Percentiles rank a stretch among this genome's conserved stretches.
Conservation (phyloP, 2,113 vertebrate genomes). For the Dicrurus megarhynchus region DNA sequence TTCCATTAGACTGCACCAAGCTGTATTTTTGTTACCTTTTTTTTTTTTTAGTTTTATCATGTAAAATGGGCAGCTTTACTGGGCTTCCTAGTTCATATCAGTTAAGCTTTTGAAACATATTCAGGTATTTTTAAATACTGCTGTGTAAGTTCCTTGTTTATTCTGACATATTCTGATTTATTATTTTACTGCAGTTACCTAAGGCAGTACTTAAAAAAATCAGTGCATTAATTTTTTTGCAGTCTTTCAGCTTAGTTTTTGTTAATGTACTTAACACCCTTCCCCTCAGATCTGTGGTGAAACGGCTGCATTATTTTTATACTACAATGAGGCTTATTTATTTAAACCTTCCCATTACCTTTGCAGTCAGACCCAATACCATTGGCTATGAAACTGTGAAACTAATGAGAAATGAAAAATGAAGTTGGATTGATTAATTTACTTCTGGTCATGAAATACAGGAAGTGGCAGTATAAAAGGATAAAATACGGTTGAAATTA, state of each 20-base stretch:
- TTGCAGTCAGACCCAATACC: background rate
- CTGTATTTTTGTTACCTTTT: background rate
- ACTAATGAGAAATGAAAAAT: background rate
- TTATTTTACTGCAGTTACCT: background rate
- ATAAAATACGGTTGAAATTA: background rate
- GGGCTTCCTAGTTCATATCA: conserved; percentile 18
- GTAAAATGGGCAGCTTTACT: background rate
- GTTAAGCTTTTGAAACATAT: conserved; percentile 33
- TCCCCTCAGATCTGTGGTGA: background rate
- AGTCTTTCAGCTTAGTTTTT: background rate
- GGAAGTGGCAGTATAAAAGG: background rate
- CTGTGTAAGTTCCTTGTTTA: conserved; percentile 38
- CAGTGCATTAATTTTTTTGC: background rate
- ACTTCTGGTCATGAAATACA: background rate
- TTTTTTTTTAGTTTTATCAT: background rate
- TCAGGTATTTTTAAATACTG: conserved; percentile 51
- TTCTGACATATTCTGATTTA: background rate
- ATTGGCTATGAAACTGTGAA: conserved; percentile 24
- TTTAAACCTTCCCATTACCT: background rate
- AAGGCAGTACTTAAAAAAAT: background rate
- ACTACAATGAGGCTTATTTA: conserved; percentile 5
- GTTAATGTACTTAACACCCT: background rate
- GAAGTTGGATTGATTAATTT: background rate
- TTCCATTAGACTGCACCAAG: background rate
- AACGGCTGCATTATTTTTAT: background rate